Evolutionary conservation across 2,888 invertebrate genomes (phyloP).

Genomic region (Willowsia nigromaculata): DNA sequence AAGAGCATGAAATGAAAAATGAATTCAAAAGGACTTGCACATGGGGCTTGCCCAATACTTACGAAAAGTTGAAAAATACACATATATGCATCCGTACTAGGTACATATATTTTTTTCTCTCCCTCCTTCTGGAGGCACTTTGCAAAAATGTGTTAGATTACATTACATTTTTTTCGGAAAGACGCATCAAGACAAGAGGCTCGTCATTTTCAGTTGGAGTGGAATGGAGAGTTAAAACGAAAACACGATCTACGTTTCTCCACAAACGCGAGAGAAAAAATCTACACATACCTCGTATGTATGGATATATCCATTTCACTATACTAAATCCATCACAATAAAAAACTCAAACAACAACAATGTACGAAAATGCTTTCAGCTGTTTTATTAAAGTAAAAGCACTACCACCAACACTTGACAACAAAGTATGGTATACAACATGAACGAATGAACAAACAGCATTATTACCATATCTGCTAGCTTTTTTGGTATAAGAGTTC

Average conservation of each 20-base stretch:
- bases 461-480: neutral
- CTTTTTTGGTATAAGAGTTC: neutral
- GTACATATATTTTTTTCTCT: neutral
- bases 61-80: neutral
- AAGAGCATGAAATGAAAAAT: neutral
- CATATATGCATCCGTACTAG: neutral
- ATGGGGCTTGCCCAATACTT: neutral
- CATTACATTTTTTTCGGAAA: neutral
- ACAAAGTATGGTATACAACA: neutral
- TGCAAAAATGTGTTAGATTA: neutral
- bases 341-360: neutral
- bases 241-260: neutral
- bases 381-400: neutral
- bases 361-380: neutral
- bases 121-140: neutral
- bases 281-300: no score
- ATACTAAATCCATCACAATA: constrained; percentile 11
- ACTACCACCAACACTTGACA: neutral
- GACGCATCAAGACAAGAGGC: neutral
- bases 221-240: neutral
- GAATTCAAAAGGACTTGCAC: no score
- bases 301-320: neutral
- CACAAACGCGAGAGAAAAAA: neutral
- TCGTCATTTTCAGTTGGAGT: constrained; percentile 17
- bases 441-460: neutral